Conservation (phyloP, 1,140 invertebrate genomes). For the Dreissena polymorpha region DNA sequence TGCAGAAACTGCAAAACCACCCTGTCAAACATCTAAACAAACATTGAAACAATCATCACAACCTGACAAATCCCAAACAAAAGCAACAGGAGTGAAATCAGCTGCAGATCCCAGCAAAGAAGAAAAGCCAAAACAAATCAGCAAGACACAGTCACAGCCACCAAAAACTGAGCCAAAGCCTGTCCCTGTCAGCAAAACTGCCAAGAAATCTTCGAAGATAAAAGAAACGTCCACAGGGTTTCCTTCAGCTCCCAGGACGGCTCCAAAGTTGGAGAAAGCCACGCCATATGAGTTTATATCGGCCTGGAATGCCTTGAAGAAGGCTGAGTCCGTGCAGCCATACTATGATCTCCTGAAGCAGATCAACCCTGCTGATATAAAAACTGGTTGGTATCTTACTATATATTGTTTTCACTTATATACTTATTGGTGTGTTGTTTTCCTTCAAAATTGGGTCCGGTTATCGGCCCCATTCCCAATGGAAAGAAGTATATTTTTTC, state of each 20-base stretch:
- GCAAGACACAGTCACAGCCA: constrained; percentile 11
- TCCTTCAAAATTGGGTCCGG: too few relatives aligned
- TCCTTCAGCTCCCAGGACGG: constrained; percentile 60
- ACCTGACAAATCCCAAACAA: not conserved
- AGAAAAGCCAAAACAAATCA: constrained; percentile 12
- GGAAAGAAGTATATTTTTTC: too few relatives aligned
- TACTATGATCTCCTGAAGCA: constrained; percentile 75
- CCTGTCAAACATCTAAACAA: too few relatives aligned
- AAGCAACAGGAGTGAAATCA: constrained; percentile 20
- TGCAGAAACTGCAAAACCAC: too few relatives aligned
- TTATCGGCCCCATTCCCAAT: too few relatives aligned
- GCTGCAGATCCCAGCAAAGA: constrained; percentile 4
- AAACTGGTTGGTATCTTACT: constrained; percentile 67
- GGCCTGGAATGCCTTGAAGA: constrained; percentile 76
- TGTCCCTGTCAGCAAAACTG: not conserved
- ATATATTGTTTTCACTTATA: not conserved
- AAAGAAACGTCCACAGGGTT: constrained; percentile 60
- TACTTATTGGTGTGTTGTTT: too few relatives aligned
- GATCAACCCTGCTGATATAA: constrained; percentile 70
- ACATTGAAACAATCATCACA: too few relatives aligned
- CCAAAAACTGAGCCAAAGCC: constrained; percentile 18
- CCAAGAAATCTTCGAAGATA: constrained; percentile 44
- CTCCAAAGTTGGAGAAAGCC: constrained; percentile 69
- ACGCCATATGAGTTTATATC: constrained; percentile 78
- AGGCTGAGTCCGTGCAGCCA: constrained; percentile 63